phyloP scores from a whole-genome alignment of 2,113 vertebrate genomes.

The Oreochromis tanganicae region DNA sequence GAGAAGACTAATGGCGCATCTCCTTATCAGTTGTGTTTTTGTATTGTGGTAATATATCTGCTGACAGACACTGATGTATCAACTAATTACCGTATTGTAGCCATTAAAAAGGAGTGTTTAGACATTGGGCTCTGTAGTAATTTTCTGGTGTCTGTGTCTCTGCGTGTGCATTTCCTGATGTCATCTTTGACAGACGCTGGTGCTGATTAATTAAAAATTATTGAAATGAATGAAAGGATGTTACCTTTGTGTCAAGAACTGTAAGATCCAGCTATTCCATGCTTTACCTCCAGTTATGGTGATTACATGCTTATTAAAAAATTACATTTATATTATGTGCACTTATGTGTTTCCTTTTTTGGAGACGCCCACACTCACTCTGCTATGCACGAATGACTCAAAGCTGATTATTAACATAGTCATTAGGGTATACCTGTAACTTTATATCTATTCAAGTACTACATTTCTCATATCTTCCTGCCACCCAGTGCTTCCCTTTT shows the following conservation, averaged over 20 bases:
- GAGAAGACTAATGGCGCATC: constrained; percentile 65
- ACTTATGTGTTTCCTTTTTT: neutral
- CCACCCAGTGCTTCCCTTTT: neutral
- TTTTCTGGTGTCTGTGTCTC: neutral
- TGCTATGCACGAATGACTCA: neutral
- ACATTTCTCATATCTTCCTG: constrained; percentile 5
- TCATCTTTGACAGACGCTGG: neutral
- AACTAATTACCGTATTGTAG: constrained; percentile 53
- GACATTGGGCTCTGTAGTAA: neutral
- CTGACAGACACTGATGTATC: constrained; percentile 56
- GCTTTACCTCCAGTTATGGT: constrained; percentile 1
- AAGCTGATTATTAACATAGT: neutral
- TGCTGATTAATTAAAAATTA: constrained; percentile 1
- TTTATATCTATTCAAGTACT: constrained; percentile 1
- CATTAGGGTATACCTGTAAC: constrained; percentile 10
- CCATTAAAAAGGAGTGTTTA: constrained; percentile 27
- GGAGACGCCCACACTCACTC: neutral
- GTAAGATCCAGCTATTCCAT: neutral
- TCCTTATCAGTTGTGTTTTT: constrained; percentile 64
- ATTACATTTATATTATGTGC: neutral
- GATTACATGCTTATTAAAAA: neutral
- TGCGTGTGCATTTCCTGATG: neutral
- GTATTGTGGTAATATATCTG: constrained; percentile 48
- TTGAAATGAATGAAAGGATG: neutral
- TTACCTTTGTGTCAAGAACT: neutral